These are phyloP conservation scores for Sorex maritimensis DNA, from an alignment of 2,797 vertebrate genomes.

Conservation along the genomic window DNA sequence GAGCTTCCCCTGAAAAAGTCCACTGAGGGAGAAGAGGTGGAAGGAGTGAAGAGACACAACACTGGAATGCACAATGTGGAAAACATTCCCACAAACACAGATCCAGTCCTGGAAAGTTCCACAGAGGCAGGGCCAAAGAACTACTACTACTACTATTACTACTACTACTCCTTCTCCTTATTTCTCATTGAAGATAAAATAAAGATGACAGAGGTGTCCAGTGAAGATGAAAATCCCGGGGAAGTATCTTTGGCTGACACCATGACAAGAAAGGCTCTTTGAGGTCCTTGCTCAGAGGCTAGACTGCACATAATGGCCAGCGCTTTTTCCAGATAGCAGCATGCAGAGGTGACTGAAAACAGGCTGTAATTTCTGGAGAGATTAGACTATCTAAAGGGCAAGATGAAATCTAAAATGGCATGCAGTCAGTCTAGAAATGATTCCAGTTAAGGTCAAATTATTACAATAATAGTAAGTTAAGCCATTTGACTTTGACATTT, in stretches of 20 bases:
- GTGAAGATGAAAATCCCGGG: slow-evolving; percentile 14
- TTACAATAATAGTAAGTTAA: neutral
- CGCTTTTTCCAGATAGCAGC: neutral
- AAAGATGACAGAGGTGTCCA: neutral
- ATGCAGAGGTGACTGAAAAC: neutral
- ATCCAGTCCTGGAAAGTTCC: slow-evolving; percentile 43
- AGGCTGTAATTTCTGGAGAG: slow-evolving; percentile 9
- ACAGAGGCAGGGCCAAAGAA: slow-evolving; percentile 33
- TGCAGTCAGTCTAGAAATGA: neutral
- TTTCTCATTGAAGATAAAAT: slow-evolving; percentile 39
- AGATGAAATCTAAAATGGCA: neutral
- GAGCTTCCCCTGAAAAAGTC: slow-evolving; percentile 23
- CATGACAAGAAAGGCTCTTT: neutral
- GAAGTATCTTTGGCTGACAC: slow-evolving; percentile 10
- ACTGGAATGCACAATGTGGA: neutral
- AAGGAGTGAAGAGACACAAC: neutral
- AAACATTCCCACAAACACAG: slow-evolving; percentile 55
- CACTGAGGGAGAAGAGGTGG: neutral
- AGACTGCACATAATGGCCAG: neutral
- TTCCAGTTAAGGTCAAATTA: slow-evolving; percentile 5
- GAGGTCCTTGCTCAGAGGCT: neutral
- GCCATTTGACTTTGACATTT: slow-evolving; percentile 14
- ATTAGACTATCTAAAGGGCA: neutral
- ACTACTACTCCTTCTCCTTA: slow-evolving; percentile 13
- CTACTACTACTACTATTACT: neutral